Evolutionary conservation across 1,140 invertebrate species (phyloP).

Genomic region (Calosoma granatense): DNA sequence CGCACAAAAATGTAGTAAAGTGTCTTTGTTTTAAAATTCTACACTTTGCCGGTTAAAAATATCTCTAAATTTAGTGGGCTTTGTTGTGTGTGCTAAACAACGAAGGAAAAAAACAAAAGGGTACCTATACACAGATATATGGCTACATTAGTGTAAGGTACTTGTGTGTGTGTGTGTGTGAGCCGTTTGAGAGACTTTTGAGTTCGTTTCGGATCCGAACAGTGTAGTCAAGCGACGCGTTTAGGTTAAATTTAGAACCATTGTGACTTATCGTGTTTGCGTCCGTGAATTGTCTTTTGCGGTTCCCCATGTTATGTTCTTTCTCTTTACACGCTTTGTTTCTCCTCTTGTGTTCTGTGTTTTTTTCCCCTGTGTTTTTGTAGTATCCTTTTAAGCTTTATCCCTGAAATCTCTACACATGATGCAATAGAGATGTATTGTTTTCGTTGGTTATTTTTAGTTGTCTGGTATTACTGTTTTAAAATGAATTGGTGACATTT

Average conservation of each 20-base stretch:
- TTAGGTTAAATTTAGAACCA: neutral
- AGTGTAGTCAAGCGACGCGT: neutral
- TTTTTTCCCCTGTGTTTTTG: no score
- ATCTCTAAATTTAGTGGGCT: constrained; percentile 3
- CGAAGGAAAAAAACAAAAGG: neutral
- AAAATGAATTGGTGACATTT: no score
- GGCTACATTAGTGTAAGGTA: neutral
- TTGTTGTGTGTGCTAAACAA: neutral
- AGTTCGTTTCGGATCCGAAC: neutral
- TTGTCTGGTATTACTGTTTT: no score
- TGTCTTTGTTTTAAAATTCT: constrained; percentile 2
- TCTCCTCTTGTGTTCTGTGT: neutral
- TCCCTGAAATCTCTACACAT: no score
- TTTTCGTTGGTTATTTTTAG: no score
- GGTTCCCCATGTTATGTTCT: neutral
- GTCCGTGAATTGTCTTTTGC: neutral
- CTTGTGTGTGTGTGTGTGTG: neutral
- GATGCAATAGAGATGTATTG: no score
- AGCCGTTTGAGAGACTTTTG: neutral
- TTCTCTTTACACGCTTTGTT: neutral
- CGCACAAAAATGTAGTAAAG: neutral
- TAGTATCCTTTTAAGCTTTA: no score
- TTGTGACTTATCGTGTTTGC: neutral
- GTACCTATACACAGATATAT: neutral
- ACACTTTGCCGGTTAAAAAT: neutral